Evolutionary conservation across 2,113 vertebrate species (phyloP), one percentile per base, ranked within the genome.

Genomic region (Nanorana parkeri): DNA sequence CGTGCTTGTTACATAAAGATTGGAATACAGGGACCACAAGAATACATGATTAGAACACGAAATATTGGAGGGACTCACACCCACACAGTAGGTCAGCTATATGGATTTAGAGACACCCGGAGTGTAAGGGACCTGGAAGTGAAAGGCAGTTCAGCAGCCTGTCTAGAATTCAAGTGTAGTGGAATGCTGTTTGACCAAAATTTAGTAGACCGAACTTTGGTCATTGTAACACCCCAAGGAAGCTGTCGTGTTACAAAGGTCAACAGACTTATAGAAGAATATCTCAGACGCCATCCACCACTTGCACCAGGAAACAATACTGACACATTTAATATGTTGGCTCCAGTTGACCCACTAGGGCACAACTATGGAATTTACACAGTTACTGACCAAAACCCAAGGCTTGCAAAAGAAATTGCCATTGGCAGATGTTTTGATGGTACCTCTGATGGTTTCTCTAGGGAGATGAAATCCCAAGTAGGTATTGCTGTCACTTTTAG

Each of bases 301-400:
- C 51, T 89, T 0, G 85, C 85, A 0, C 85, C 90, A 0, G 92
- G 89, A 3, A 96, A 96, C 0, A 95, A 97, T 71, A 94, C 91
- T 0, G 85, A 90, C 0, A 87, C 91, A 24, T 98, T 99, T 86
- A 86, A 89, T 87, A 98, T 99, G 98, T 85, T 99, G 83, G 96
- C 96, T 0, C 98, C 97, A 0, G 90, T 97, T 0, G 98, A 99
- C 86, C 96, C 97, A 0, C 85, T 99, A 55, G 98, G 98, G n/a
- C 98, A 99, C 92, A 99, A 99, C 88, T 99, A 99, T 0, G 98
- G 98, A 41, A 95, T 99, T 89, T 99, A 99, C 88, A 99, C 97
- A 0, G 98, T 99, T 84, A 99, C 96, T 0, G 98, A 99, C 88
- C 98, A 98, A 89, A 99, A 94, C 87, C 97, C 98, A 0, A 90